A percentile compares a stretch with the other conserved stretches of the same genome.
phyloP scores from a whole-genome alignment of 2,797 vertebrate species.

The Anabas testudineus region DNA sequence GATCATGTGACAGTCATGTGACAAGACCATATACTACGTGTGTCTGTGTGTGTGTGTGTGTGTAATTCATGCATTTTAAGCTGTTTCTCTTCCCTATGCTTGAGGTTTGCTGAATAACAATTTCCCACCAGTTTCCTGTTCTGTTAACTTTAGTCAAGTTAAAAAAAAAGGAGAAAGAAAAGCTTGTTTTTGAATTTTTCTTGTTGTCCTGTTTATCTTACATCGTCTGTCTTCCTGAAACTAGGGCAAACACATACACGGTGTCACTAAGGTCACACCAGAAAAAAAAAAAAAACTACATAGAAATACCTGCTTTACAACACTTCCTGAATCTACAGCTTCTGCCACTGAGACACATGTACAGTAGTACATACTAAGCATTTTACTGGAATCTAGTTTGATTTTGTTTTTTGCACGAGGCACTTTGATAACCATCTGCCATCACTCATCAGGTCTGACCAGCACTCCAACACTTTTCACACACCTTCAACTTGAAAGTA shows the following conservation, averaged over 20 bases:
- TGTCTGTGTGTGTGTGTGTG: constrained; percentile 5
- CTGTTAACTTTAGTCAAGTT: background rate
- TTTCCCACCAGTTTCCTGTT: constrained; percentile 15
- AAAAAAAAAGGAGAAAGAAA: constrained; percentile 1
- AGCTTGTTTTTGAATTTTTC: constrained; percentile 8
- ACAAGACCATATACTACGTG: constrained; percentile 46
- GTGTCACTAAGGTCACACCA: constrained; percentile 43
- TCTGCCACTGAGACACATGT: background rate
- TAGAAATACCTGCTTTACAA: constrained; percentile 43
- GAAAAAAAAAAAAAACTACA: constrained; percentile 20
- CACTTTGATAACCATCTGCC: constrained; percentile 18
- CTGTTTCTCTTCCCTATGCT: constrained; percentile 62
- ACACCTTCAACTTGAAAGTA: constrained; percentile 43
- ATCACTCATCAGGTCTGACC: constrained; percentile 67
- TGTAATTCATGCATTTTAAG: constrained; percentile 29
- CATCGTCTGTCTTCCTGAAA: constrained; percentile 50
- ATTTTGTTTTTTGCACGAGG: constrained; percentile 28
- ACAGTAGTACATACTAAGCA: background rate
- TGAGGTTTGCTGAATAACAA: constrained; percentile 42
- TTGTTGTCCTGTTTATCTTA: constrained; percentile 17
- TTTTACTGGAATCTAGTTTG: constrained; percentile 38
- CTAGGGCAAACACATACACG: constrained; percentile 34
- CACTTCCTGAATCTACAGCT: constrained; percentile 9
- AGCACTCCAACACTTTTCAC: constrained; percentile 48
- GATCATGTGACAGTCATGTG: constrained; percentile 78